Percentiles rank a stretch among this genome's conserved stretches.
Conservation (phyloP, 2,888 invertebrate genomes). For the Agrochola circellaris region DNA sequence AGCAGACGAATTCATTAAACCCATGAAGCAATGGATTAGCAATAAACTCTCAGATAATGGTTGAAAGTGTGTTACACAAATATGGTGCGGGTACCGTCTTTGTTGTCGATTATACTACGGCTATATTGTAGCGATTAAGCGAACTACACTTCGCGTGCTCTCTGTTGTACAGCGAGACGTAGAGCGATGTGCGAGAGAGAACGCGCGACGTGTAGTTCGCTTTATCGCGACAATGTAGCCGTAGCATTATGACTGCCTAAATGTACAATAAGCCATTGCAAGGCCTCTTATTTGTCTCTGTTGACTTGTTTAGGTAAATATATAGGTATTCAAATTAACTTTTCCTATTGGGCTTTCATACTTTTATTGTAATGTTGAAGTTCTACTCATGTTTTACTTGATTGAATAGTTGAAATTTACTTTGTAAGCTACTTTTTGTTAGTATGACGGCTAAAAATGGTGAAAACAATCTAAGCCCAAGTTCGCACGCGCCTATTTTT, state of each 20-base stretch:
- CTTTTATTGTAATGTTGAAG: constrained; percentile 28
- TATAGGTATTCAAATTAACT: constrained; percentile 19
- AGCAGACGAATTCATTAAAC: no score
- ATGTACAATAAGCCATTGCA: constrained; percentile 6
- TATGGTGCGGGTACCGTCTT: background rate
- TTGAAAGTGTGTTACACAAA: no score
- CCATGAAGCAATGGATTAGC: no score
- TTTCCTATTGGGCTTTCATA: constrained; percentile 20
- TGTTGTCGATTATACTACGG: background rate
- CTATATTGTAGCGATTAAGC: no score
- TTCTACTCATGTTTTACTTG: constrained; percentile 32
- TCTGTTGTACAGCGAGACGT: no score
- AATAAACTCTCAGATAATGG: no score
- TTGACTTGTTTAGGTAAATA: constrained; percentile 34
- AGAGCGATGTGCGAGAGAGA: no score
- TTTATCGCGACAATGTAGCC: no score
- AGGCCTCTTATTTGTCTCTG: constrained; percentile 19
- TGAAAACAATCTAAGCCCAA: background rate
- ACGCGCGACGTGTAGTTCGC: no score
- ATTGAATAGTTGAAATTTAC: constrained; percentile 16
- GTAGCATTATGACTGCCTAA: constrained; percentile 12
- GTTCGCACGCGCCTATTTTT: no score
- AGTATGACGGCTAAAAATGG: background rate
- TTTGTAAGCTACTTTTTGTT: background rate
- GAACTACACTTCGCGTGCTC: no score